phyloP scores from a whole-genome alignment of 2,113 vertebrate genomes.

The Chrysemys picta region DNA sequence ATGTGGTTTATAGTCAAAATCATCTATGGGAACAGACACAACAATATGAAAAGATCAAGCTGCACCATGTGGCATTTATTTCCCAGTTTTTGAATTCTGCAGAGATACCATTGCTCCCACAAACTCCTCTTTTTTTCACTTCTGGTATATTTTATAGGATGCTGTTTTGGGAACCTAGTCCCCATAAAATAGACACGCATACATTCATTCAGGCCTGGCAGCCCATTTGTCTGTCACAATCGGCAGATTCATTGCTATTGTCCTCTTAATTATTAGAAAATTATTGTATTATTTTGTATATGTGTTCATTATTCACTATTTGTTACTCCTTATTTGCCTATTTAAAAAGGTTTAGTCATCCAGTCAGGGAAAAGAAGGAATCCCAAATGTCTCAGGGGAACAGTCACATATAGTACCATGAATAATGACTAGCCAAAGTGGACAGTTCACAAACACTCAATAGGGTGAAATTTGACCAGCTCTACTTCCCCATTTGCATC shows the following conservation, averaged over 20 bases:
- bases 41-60: slow-evolving; percentile 63
- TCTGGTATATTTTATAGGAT: not conserved
- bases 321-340: not conserved
- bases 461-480: not conserved
- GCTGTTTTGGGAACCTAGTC: not conserved
- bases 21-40: slow-evolving; percentile 52
- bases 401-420: not conserved
- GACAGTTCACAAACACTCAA: not conserved
- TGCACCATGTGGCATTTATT: not conserved
- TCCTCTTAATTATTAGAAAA: not conserved
- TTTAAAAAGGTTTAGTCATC: not conserved
- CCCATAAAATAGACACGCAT: not conserved
- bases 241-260: not conserved
- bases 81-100: slow-evolving; percentile 5
- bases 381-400: not conserved
- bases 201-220: not conserved
- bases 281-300: not conserved
- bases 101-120: not conserved
- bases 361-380: not conserved
- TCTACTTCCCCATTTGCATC: not conserved
- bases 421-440: not conserved
- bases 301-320: not conserved
- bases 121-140: not conserved
- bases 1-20: slow-evolving; percentile 40
- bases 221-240: not conserved